Evolutionary conservation across 2,797 vertebrate species (phyloP).

Genomic region (Champsocephalus gunnari): DNA sequence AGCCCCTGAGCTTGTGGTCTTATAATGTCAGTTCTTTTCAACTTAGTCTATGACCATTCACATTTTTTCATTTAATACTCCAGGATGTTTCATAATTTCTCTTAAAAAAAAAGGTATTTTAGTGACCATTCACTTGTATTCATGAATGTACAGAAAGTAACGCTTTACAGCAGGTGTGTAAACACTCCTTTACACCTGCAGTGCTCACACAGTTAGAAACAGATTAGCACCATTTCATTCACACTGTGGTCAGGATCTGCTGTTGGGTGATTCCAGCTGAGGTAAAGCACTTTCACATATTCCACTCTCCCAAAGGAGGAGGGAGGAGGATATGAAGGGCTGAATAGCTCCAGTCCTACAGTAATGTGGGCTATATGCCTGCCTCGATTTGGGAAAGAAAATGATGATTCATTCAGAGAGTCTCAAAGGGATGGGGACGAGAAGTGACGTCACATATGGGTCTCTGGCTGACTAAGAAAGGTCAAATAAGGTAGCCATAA

Average conservation of each 20-base stretch:
- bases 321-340: background rate
- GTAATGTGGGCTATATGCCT: slow-evolving; percentile 33
- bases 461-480: slow-evolving; percentile 35
- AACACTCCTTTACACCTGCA: slow-evolving; percentile 40
- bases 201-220: slow-evolving; percentile 33
- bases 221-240: slow-evolving; percentile 39
- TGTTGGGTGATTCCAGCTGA: slow-evolving; percentile 51
- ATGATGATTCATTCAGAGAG: slow-evolving; percentile 67
- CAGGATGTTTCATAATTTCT: too few relatives aligned
- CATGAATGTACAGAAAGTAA: background rate
- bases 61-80: too few relatives aligned
- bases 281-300: slow-evolving; percentile 55
- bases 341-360: slow-evolving; percentile 38
- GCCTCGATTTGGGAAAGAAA: slow-evolving; percentile 24
- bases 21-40: background rate
- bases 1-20: background rate
- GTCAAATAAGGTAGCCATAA: slow-evolving; percentile 33
- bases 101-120: too few relatives aligned
- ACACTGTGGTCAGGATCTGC: slow-evolving; percentile 39
- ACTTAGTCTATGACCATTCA: background rate
- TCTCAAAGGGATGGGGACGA: slow-evolving; percentile 32
- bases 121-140: background rate
- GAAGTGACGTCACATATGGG: slow-evolving; percentile 27
- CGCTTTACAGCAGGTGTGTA: slow-evolving; percentile 25
- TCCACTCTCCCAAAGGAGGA: slow-evolving; percentile 38